Evolutionary conservation across 2,888 invertebrate genomes (phyloP).

Genomic region (Limnephilus marmoratus): DNA sequence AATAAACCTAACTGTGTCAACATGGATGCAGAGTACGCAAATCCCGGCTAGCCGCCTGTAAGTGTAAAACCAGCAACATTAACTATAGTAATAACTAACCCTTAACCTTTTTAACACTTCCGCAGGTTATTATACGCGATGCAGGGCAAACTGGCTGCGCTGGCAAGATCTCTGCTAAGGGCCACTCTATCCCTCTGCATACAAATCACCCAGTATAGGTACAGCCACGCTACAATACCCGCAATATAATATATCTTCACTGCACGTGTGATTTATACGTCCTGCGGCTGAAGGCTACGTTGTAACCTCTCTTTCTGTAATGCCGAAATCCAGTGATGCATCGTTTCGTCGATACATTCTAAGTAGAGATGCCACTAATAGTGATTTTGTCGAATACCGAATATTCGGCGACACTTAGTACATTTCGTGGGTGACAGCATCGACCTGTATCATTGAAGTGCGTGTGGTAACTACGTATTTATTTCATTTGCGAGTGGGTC

Average conservation of each 20-base stretch:
- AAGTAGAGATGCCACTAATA: neutral
- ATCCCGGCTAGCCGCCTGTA: neutral
- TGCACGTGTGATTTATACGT: constrained; percentile 33
- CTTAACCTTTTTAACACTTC: constrained; percentile 38
- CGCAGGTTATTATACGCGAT: constrained; percentile 65
- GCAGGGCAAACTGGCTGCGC: constrained; percentile 70
- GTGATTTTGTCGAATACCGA: too few species aligned
- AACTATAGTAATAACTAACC: constrained; percentile 26
- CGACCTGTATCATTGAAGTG: too few species aligned
- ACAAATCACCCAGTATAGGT: constrained; percentile 75
- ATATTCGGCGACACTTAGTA: too few species aligned
- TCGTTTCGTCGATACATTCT: neutral
- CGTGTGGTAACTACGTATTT: too few species aligned
- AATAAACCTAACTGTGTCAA: neutral
- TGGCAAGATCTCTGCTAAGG: constrained; percentile 72
- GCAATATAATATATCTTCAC: constrained; percentile 3
- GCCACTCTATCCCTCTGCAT: constrained; percentile 74
- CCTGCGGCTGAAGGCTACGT: neutral
- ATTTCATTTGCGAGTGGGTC: too few species aligned
- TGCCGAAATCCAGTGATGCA: too few species aligned
- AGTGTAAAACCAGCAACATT: neutral
- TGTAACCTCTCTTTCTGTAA: neutral
- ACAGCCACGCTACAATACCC: constrained; percentile 65
- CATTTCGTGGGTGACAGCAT: too few species aligned
- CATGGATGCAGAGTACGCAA: neutral